These are phyloP conservation scores for Calycopis cecrops DNA, from an alignment of 1,140 invertebrate genomes.

Conservation along the genomic window DNA sequence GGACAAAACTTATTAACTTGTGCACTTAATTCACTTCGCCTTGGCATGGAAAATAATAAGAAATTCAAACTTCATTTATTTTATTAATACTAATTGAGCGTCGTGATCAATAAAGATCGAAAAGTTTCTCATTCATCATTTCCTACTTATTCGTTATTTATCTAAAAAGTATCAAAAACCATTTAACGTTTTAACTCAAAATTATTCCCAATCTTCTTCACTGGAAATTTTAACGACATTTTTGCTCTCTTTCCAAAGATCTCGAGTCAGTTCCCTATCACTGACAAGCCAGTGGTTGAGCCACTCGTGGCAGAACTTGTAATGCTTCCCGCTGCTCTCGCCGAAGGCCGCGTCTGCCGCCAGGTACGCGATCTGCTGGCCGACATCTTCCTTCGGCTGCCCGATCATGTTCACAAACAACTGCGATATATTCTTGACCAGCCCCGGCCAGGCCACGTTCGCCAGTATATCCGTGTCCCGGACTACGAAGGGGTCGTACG, in stretches of 20 bases:
- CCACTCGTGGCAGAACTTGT: slow-evolving; percentile 53
- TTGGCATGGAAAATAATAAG: no score
- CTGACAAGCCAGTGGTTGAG: slow-evolving; percentile 47
- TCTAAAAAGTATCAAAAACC: no score
- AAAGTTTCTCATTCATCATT: no score
- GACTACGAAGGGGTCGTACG: slow-evolving; percentile 78
- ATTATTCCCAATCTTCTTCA: slow-evolving; percentile 43
- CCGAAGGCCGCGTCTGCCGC: slow-evolving; percentile 44
- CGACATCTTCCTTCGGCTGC: slow-evolving; percentile 50
- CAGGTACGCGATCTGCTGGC: slow-evolving; percentile 43
- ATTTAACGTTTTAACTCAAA: no score
- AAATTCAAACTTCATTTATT: no score
- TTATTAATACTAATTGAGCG: no score
- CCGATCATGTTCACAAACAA: slow-evolving; percentile 50
- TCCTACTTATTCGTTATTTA: no score
- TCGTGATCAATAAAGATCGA: no score
- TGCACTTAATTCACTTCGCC: no score
- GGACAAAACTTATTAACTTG: no score
- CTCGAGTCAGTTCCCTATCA: slow-evolving; percentile 35
- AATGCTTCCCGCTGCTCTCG: slow-evolving; percentile 57
- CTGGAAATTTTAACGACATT: slow-evolving; percentile 42
- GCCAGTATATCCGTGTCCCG: slow-evolving; percentile 50
- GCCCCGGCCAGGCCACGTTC: slow-evolving; percentile 30
- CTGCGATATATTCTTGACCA: slow-evolving; percentile 36
- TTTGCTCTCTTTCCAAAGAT: slow-evolving; percentile 52